Percentiles rank a stretch among this genome's conserved stretches.
phyloP scores from a whole-genome alignment of 2,888 invertebrate species.

The Caenorhabditis sp. region DNA sequence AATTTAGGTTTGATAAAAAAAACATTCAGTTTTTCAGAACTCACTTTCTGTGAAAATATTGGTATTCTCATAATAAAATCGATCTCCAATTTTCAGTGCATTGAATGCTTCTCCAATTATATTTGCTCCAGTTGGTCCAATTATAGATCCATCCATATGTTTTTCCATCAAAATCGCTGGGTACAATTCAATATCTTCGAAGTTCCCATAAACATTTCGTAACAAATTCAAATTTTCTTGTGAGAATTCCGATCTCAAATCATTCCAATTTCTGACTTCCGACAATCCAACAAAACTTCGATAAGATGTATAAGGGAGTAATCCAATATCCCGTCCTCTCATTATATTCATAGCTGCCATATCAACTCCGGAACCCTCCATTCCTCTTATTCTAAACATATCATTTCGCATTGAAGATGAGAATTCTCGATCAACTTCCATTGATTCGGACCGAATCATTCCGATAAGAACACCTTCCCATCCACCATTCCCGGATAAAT shows the following conservation, averaged over 20 bases:
- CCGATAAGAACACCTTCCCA: constrained; percentile 44
- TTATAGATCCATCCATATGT: constrained; percentile 39
- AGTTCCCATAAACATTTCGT: constrained; percentile 39
- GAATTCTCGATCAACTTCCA: constrained; percentile 47
- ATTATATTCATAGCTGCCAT: constrained; percentile 88
- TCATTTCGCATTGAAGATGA: constrained; percentile 56
- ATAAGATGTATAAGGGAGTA: constrained; percentile 33
- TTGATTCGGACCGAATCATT: constrained; percentile 41
- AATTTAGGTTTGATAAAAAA: too few species aligned
- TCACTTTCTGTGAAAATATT: neutral
- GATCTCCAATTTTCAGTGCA: constrained; percentile 48
- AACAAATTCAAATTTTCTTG: constrained; percentile 32
- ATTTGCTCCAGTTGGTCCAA: constrained; percentile 50
- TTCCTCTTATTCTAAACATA: constrained; percentile 84
- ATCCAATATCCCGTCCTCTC: constrained; percentile 75
- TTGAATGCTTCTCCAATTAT: constrained; percentile 53
- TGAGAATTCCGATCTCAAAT: constrained; percentile 37
- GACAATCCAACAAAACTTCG: constrained; percentile 30
- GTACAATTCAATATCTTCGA: constrained; percentile 54
- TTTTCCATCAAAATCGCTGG: constrained; percentile 52
- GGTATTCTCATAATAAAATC: constrained; percentile 51
- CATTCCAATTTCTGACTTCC: constrained; percentile 36
- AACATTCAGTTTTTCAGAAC: too few species aligned
- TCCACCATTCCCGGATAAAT: constrained; percentile 18
- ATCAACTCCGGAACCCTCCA: constrained; percentile 82